A percentile compares a stretch with the other conserved stretches of the same genome.
These are phyloP conservation scores for Microlaimidae sp. DNA, from an alignment of 2,888 invertebrate species.

Conservation along the genomic window DNA sequence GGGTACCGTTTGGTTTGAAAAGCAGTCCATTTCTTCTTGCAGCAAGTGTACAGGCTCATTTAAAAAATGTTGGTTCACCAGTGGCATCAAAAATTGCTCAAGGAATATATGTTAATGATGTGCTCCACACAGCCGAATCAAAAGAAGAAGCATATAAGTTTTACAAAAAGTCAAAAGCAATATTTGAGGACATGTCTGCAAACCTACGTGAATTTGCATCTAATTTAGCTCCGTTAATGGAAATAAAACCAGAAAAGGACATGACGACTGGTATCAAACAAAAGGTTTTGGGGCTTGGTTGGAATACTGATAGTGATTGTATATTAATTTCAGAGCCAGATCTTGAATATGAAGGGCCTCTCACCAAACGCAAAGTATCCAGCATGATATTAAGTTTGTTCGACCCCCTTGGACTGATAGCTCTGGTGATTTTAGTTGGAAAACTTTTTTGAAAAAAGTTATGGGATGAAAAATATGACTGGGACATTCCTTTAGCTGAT, in stretches of 20 bases:
- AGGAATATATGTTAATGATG: conserved; percentile 31
- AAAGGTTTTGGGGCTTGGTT: neutral
- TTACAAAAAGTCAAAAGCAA: conserved; percentile 14
- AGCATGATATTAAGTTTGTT: no score
- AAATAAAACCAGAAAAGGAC: neutral
- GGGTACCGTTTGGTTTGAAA: conserved; percentile 32
- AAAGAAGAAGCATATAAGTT: conserved; percentile 17
- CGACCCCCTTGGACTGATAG: no score
- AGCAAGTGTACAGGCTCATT: conserved; percentile 22
- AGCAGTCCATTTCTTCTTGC: conserved; percentile 27
- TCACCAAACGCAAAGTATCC: no score
- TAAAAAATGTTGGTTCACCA: conserved; percentile 21
- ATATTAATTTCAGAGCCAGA: no score
- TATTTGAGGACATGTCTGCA: conserved; percentile 17
- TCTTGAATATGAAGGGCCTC: no score
- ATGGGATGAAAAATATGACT: no score
- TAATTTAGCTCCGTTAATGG: conserved; percentile 16
- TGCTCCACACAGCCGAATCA: conserved; percentile 20
- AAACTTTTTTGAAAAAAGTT: no score
- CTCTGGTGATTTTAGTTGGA: no score
- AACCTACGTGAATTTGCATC: conserved; percentile 22
- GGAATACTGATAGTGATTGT: no score
- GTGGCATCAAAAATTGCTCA: conserved; percentile 16
- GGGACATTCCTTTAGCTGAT: no score
- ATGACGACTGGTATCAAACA: neutral